Percentiles rank a stretch among this genome's conserved stretches.
phyloP scores from a whole-genome alignment of 2,113 vertebrate genomes.

The Meles meles region DNA sequence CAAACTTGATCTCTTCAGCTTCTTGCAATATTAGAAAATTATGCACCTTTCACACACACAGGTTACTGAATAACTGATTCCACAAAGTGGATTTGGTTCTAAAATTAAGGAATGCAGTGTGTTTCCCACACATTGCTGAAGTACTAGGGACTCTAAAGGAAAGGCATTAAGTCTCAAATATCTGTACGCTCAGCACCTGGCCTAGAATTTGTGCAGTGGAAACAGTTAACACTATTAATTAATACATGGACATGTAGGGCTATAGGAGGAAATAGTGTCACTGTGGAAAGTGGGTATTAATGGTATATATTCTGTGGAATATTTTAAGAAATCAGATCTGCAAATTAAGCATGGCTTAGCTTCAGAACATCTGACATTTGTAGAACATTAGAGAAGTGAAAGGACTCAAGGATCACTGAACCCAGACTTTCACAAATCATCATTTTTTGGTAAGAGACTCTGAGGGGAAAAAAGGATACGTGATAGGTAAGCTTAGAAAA shows the following conservation, averaged over 20 bases:
- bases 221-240: background rate
- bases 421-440: background rate
- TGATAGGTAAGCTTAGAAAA: background rate
- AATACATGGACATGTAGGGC: no score
- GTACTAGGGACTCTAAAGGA: background rate
- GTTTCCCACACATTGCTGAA: background rate
- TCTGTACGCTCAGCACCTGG: background rate
- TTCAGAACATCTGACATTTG: background rate
- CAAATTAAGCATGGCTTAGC: background rate
- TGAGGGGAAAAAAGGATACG: background rate
- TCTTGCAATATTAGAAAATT: slow-evolving; percentile 6
- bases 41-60: background rate
- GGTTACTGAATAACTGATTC: background rate
- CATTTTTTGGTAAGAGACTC: background rate
- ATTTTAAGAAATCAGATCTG: background rate
- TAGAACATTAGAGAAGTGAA: background rate
- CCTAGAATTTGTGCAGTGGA: background rate
- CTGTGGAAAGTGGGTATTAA: background rate
- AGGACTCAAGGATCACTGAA: background rate
- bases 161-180: background rate
- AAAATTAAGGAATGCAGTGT: background rate
- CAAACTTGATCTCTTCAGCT: background rate
- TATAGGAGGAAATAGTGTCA: background rate
- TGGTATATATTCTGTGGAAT: background rate
- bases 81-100: background rate